Percentiles rank a stretch among this genome's conserved stretches.
phyloP scores from a whole-genome alignment of 2,797 vertebrate genomes.

The Sardinella longiceps region DNA sequence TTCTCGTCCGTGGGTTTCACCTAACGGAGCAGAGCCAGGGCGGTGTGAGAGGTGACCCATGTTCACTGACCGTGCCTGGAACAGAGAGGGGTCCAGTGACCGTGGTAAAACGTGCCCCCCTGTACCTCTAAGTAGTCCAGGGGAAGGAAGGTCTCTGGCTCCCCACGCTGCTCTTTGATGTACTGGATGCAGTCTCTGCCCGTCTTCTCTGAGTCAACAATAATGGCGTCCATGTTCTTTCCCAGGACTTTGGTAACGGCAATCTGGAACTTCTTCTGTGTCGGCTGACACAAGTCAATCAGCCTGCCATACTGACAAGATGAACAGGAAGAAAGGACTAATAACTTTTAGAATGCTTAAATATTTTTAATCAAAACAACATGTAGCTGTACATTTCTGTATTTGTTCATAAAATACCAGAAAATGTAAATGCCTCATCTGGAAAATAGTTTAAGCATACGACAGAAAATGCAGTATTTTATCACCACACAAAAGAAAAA shows the following conservation, averaged over 20 bases:
- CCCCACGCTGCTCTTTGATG: slow-evolving; percentile 94
- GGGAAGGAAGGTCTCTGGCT: slow-evolving; percentile 94
- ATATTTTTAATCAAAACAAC: no score
- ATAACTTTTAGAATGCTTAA: not conserved
- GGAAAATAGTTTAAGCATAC: no score
- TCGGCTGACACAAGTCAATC: slow-evolving; percentile 95
- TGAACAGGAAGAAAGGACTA: not conserved
- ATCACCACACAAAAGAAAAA: no score
- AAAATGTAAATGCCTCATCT: no score
- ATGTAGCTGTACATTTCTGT: no score
- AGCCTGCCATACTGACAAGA: slow-evolving; percentile 86
- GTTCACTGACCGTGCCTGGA: not conserved
- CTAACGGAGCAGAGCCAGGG: slow-evolving; percentile 62
- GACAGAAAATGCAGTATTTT: no score
- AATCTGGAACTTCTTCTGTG: slow-evolving; percentile 97
- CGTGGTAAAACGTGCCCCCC: not conserved
- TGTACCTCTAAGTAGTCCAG: slow-evolving; percentile 91
- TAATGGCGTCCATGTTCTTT: slow-evolving; percentile 99
- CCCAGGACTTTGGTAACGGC: slow-evolving; percentile 95
- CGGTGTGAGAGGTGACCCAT: not conserved
- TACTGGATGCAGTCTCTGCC: slow-evolving; percentile 95
- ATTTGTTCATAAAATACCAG: no score
- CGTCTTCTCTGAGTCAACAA: slow-evolving; percentile 95
- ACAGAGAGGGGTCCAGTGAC: not conserved
- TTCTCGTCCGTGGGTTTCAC: slow-evolving; percentile 96